phyloP scores from a whole-genome alignment of 2,797 vertebrate genomes.

The Acrocephalus scirpaceus region DNA sequence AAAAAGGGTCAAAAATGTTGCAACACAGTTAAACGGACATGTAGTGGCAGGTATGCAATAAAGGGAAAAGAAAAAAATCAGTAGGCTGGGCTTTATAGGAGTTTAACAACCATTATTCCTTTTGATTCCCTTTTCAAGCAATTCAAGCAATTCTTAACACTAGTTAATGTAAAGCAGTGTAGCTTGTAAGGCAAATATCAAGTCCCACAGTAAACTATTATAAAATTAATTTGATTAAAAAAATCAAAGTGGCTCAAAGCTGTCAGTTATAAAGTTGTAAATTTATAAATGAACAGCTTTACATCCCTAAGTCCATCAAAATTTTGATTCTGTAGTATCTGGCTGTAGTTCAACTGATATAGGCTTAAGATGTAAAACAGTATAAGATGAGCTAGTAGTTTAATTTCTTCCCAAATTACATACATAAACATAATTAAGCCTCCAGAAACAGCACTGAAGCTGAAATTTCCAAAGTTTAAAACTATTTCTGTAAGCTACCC shows the following conservation, averaged over 20 bases:
- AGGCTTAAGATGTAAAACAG: not conserved
- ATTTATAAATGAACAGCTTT: not conserved
- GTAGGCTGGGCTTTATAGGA: not conserved
- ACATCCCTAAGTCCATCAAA: not conserved
- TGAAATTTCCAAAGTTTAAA: not conserved
- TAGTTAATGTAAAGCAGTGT: not conserved
- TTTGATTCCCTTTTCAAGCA: not conserved
- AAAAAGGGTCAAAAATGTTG: not conserved
- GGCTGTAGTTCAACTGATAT: not conserved
- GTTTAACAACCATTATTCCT: not conserved
- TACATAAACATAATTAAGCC: not conserved
- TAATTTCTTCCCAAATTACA: not conserved
- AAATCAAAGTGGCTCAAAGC: not conserved
- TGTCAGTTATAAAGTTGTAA: not conserved
- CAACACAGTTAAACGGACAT: not conserved
- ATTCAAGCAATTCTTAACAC: not conserved
- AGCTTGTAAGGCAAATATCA: not conserved
- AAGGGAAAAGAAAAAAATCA: not conserved
- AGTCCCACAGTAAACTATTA: not conserved
- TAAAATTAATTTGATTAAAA: not conserved
- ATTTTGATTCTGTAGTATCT: not conserved
- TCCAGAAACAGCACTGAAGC: not conserved
- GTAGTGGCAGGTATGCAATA: not conserved
- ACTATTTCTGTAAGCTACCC: not conserved
- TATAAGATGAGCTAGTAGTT: not conserved